Conservation (phyloP, 1,140 invertebrate genomes). For the Dufourea novaeangliae region DNA sequence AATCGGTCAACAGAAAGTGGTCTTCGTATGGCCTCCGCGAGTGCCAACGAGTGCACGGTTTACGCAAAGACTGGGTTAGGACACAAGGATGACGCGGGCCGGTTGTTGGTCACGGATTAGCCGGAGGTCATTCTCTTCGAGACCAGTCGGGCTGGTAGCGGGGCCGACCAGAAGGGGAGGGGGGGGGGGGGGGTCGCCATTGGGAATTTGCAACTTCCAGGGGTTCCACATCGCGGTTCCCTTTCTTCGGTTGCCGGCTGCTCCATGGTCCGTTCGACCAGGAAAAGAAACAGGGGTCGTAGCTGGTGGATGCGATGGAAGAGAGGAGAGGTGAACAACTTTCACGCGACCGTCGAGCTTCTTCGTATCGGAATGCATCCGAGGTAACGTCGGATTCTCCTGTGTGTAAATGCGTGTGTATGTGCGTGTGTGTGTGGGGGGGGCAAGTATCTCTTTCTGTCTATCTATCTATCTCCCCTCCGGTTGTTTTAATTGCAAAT, state of each 20-base stretch:
- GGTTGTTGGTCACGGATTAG: conserved; percentile 45
- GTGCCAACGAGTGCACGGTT: conserved; percentile 18
- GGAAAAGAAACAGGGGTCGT: conserved; percentile 2
- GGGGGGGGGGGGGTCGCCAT: conserved; percentile 2
- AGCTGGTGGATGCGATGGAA: conserved; percentile 11
- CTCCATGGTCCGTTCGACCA: background rate
- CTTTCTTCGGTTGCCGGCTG: too few species aligned
- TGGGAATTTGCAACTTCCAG: conserved; percentile 19
- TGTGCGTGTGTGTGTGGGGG: too few species aligned
- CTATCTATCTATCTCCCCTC: background rate
- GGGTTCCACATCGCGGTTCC: too few species aligned
- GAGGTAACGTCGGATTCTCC: conserved; percentile 37
- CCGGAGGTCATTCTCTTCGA: too few species aligned
- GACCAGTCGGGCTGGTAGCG: too few species aligned
- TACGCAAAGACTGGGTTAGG: conserved; percentile 46
- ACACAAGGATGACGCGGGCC: conserved; percentile 53
- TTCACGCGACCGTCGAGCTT: conserved; percentile 73
- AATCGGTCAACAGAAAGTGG: background rate
- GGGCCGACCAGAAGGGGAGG: too few species aligned
- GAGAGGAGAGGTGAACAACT: conserved; percentile 67
- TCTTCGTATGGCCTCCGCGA: too few species aligned
- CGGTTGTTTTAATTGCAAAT: conserved; percentile 45
- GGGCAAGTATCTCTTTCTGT: too few species aligned
- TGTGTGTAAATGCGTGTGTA: too few species aligned
- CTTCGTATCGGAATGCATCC: conserved; percentile 71